Percentiles rank a stretch among this genome's conserved stretches.
Evolutionary conservation across 2,113 vertebrate species (phyloP).

Genomic region (Pollachius pollachius): DNA sequence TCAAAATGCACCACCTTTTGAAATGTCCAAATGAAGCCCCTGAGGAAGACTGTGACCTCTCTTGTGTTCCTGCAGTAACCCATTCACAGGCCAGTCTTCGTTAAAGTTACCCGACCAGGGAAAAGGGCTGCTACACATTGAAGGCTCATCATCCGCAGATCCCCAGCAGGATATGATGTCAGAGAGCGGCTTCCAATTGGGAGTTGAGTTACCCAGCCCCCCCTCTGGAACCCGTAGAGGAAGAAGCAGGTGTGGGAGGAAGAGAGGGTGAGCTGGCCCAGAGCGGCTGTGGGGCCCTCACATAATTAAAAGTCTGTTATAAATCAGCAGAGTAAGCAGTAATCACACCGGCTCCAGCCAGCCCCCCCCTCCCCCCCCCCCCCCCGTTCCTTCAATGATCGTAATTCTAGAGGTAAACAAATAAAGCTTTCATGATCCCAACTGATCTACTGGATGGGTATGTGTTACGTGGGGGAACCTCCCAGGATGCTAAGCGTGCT

Average conservation of each 20-base stretch:
- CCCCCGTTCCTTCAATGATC: slow-evolving; percentile 29
- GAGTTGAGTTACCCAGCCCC: slow-evolving; percentile 14
- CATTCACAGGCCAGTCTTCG: slow-evolving; percentile 43
- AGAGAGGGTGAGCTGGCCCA: slow-evolving; percentile 51
- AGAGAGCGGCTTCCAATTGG: slow-evolving; percentile 46
- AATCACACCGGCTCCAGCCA: slow-evolving; percentile 72
- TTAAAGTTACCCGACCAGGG: slow-evolving; percentile 49
- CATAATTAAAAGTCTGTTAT: slow-evolving; percentile 79
- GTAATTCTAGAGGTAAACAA: slow-evolving; percentile 74
- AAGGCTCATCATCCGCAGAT: slow-evolving; percentile 45
- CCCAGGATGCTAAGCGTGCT: too few species aligned
- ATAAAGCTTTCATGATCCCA: slow-evolving; percentile 60
- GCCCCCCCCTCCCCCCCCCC: slow-evolving; percentile 23
- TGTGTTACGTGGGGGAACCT: slow-evolving; percentile 25
- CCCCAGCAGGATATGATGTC: slow-evolving; percentile 52
- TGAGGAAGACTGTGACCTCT: slow-evolving; percentile 17
- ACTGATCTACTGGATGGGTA: slow-evolving; percentile 52
- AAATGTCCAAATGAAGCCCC: slow-evolving; percentile 15
- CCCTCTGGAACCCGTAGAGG: slow-evolving; percentile 14
- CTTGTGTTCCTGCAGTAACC: slow-evolving; percentile 39
- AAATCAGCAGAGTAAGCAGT: slow-evolving; percentile 74
- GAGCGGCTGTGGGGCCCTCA: slow-evolving; percentile 59
- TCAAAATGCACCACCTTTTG: slow-evolving; percentile 32
- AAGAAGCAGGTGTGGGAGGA: slow-evolving; percentile 24
- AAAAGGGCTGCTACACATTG: slow-evolving; percentile 55